phyloP scores from a whole-genome alignment of 53 echinoderm and acorn worm genomes.

The Stichopus horrens region DNA sequence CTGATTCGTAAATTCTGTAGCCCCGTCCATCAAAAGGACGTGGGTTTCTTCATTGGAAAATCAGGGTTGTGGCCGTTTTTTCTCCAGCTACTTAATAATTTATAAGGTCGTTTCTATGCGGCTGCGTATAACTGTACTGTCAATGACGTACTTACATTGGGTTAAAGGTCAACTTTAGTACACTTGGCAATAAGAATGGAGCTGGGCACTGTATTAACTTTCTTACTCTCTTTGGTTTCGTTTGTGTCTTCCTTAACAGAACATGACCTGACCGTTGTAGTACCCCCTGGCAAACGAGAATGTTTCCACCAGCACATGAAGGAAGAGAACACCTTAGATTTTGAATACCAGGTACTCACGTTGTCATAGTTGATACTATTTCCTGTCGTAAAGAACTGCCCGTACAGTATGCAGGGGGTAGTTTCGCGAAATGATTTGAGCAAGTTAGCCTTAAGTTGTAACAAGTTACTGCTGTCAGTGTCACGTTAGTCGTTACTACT shows the following conservation, averaged over 20 bases:
- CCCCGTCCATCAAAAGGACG: conserved; percentile 90
- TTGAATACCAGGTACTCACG: conserved; percentile 86
- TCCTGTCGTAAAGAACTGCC: not conserved
- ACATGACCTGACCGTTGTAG: conserved; percentile 82
- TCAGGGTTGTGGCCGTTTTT: conserved; percentile 58
- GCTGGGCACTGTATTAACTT: not conserved
- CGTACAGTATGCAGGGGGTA: not conserved
- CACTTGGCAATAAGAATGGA: conserved; percentile 47
- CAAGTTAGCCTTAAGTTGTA: no score
- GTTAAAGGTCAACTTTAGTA: conserved; percentile 23
- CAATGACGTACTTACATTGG: not conserved
- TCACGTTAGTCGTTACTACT: no score
- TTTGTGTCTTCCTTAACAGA: conserved; percentile 19
- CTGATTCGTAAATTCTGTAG: conserved; percentile 79
- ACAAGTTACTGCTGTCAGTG: no score
- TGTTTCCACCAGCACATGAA: conserved; percentile 93
- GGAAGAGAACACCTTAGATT: conserved; percentile 73
- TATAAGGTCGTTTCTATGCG: not conserved
- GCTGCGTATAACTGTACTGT: not conserved
- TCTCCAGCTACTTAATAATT: conserved; percentile 8
- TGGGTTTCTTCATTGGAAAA: conserved; percentile 91
- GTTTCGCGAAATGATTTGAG: not conserved
- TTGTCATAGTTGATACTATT: not conserved
- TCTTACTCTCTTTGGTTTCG: not conserved
- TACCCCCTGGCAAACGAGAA: conserved; percentile 87